Conservation (phyloP, 2,113 vertebrate genomes). For the Melierax canorus region DNA sequence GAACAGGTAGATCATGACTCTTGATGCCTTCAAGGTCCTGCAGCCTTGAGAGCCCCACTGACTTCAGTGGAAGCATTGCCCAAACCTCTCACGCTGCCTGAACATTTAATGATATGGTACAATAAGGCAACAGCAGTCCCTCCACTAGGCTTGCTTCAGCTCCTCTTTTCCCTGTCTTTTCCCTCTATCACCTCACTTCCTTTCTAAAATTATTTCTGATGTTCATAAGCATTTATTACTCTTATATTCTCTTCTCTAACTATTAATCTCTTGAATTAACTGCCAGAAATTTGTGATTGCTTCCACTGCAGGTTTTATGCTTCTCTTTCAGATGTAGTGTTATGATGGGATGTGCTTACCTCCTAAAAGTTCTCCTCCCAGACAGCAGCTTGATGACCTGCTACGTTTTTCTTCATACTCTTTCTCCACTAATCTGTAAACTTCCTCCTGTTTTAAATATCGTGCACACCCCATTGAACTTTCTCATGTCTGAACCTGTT, state of each 20-base stretch:
- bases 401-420: not conserved
- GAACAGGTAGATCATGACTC: not conserved
- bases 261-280: not conserved
- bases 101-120: not conserved
- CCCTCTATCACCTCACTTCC: not conserved
- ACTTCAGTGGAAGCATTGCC: not conserved
- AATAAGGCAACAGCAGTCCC: not conserved
- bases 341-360: not conserved
- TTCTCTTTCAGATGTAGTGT: not conserved
- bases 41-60: not conserved
- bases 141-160: not conserved
- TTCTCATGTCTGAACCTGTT: not conserved
- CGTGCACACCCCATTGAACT: not conserved
- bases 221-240: not conserved
- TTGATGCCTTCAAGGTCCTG: not conserved
- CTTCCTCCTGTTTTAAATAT: not conserved
- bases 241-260: not conserved
- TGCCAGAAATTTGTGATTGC: not conserved
- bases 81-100: not conserved
- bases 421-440: not conserved
- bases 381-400: not conserved
- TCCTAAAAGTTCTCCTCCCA: not conserved
- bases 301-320: not conserved
- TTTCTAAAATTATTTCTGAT: not conserved
- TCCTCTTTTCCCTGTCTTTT: not conserved